A percentile compares a stretch with the other conserved stretches of the same genome.
Conservation (phyloP, 2,888 invertebrate species). For the Tiliacea citrago region DNA sequence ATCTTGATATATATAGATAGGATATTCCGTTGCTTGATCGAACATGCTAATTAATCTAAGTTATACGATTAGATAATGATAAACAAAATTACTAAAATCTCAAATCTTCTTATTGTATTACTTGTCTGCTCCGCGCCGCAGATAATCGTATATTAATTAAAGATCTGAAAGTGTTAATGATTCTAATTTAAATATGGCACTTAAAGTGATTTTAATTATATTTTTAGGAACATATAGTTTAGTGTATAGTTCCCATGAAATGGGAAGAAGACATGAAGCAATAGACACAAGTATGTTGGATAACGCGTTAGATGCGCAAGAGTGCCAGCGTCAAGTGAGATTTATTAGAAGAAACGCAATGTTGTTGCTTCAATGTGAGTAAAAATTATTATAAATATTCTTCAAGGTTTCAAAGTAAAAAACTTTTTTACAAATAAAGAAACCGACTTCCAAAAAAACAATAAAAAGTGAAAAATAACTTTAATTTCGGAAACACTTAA, state of each 20-base stretch:
- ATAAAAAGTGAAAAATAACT: neutral
- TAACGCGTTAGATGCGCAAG: slow-evolving; percentile 48
- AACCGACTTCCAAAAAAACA: too few species aligned
- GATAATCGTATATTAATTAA: neutral
- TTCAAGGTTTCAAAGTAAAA: too few species aligned
- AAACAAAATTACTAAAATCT: slow-evolving; percentile 14
- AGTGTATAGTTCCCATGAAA: slow-evolving; percentile 34
- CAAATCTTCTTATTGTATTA: slow-evolving; percentile 31
- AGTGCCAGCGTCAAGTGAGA: slow-evolving; percentile 51
- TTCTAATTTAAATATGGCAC: slow-evolving; percentile 19
- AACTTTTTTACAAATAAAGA: too few species aligned
- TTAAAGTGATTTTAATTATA: slow-evolving; percentile 18
- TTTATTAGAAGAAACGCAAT: slow-evolving; percentile 44
- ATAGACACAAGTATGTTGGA: slow-evolving; percentile 43
- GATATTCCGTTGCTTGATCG: slow-evolving; percentile 5
- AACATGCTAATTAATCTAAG: slow-evolving; percentile 20
- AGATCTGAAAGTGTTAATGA: slow-evolving; percentile 10
- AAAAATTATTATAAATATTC: neutral
- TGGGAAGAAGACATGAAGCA: slow-evolving; percentile 11
- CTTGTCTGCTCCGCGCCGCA: slow-evolving; percentile 11
- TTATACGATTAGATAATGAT: slow-evolving; percentile 31
- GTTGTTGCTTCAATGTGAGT: slow-evolving; percentile 58
- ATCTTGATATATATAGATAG: too few species aligned
- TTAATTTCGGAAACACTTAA: too few species aligned
- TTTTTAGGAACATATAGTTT: slow-evolving; percentile 25